Evolutionary conservation across 2,888 invertebrate genomes (phyloP).

Genomic region (Epirrhoe alternata): DNA sequence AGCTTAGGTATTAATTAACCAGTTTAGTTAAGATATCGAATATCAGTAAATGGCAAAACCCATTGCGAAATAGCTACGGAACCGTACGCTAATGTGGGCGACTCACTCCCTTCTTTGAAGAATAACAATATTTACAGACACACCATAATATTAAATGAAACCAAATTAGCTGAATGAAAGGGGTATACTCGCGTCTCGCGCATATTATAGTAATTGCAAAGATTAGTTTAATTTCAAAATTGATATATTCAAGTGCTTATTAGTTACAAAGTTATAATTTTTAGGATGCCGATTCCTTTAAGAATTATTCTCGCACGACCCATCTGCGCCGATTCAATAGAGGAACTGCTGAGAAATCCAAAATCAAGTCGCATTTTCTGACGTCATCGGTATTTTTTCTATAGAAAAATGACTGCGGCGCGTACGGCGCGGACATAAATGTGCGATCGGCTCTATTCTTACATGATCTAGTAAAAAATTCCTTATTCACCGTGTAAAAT

Average conservation of each 20-base stretch:
- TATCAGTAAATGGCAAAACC: too few relatives aligned
- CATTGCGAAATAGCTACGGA: neutral
- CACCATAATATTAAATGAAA: slow-evolving; percentile 11
- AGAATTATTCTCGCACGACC: neutral
- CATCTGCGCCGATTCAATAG: too few relatives aligned
- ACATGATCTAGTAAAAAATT: too few relatives aligned
- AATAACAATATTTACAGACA: slow-evolving; percentile 2
- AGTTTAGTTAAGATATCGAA: too few relatives aligned
- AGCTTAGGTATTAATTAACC: too few relatives aligned
- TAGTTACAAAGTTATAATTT: neutral
- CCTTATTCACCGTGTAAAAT: too few relatives aligned
- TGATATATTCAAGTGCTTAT: neutral
- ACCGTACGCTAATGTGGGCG: neutral
- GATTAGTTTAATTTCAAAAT: neutral
- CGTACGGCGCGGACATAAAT: too few relatives aligned
- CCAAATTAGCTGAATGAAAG: slow-evolving; percentile 14
- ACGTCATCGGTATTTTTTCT: too few relatives aligned
- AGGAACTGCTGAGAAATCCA: too few relatives aligned
- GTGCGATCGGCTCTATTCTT: too few relatives aligned
- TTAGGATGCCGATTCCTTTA: neutral
- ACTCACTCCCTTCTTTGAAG: neutral
- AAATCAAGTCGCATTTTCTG: too few relatives aligned
- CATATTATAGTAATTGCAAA: neutral
- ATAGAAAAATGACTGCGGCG: too few relatives aligned
- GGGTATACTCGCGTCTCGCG: neutral